A percentile compares a stretch with the other conserved stretches of the same genome.
Evolutionary conservation across 2,113 vertebrate genomes (phyloP).

Genomic region (Hirundichthys speculiger): DNA sequence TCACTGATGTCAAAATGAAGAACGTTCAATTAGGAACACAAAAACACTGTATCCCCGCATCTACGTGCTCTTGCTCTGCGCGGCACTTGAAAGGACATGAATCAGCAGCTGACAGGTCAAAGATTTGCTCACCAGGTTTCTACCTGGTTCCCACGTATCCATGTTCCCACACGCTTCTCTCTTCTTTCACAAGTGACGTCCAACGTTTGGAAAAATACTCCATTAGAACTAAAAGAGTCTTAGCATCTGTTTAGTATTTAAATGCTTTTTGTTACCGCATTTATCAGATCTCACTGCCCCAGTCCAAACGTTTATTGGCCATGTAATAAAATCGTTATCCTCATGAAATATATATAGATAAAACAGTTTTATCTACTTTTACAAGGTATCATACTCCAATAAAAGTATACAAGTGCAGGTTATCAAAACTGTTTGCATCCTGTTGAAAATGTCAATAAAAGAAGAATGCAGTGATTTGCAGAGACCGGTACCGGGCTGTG

Average conservation of each 20-base stretch:
- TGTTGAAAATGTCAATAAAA: too few species aligned
- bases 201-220: neutral
- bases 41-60: neutral
- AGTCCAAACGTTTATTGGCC: too few species aligned
- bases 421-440: too few species aligned
- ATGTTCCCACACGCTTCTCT: constrained; percentile 32
- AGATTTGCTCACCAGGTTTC: constrained; percentile 48
- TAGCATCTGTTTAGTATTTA: neutral
- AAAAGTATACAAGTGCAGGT: too few species aligned
- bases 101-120: constrained; percentile 50
- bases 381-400: too few species aligned
- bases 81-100: constrained; percentile 19
- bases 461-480: too few species aligned
- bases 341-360: too few species aligned
- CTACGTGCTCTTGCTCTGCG: neutral
- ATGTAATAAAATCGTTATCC: too few species aligned
- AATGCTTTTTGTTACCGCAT: too few species aligned
- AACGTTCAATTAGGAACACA: neutral
- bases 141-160: constrained; percentile 32
- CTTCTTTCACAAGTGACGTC: neutral
- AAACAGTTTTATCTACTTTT: too few species aligned
- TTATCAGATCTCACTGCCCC: too few species aligned
- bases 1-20: constrained; percentile 4
- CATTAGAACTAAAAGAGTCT: neutral
- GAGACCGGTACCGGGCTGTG: too few species aligned